Evolutionary conservation across 2,797 vertebrate species (phyloP), one percentile per base, ranked within the genome.

Genomic region (Perodicticus potto): DNA sequence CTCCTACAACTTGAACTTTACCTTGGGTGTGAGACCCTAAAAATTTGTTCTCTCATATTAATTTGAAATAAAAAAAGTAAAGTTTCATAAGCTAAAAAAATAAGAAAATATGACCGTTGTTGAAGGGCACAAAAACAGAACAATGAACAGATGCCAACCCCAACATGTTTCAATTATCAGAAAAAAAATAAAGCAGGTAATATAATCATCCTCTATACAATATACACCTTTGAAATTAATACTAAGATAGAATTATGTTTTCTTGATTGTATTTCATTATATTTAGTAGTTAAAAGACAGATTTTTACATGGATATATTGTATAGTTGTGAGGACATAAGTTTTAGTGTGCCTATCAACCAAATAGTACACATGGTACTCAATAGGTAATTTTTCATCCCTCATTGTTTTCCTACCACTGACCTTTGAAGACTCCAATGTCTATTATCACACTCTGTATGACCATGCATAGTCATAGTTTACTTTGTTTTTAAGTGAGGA

Each of bases 161-260:
- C 2, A 88, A 85, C 22, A 61, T 77, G 9, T n/a, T 81, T 2
- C 27, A 92, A 87, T 86, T 45, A 84, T 32, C 14, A 87, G 34
- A n/a, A 73, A 16, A 78, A 95, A 95, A 69, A 73, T 80, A 93
- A 86, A 78, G 27, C 12, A 43, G 1, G 29, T 86, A 70, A 82
- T 70, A 92, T 61, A 37, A 89, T 82, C 40, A 86, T 11, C 14
- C 9, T 72, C 32, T 86, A n/a, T 59, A 10, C 55, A 4, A 2
- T 72, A 82, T 88, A 77, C 3, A 86, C 0, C 10, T 65, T 86
- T 88, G 49, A 69, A 93, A 70, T 69, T 45, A 76, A 84, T 55
- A 49, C 77, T 61, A 70, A 94, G 29, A 67, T 70, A 76, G 17
- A 88, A 25, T 32, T 70, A n/a, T 67, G 63, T n/a, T 67, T 63